Evolutionary conservation across 2,797 vertebrate genomes (phyloP), one percentile per base, ranked within the genome.

Genomic region (Rhinoraja longicauda): DNA sequence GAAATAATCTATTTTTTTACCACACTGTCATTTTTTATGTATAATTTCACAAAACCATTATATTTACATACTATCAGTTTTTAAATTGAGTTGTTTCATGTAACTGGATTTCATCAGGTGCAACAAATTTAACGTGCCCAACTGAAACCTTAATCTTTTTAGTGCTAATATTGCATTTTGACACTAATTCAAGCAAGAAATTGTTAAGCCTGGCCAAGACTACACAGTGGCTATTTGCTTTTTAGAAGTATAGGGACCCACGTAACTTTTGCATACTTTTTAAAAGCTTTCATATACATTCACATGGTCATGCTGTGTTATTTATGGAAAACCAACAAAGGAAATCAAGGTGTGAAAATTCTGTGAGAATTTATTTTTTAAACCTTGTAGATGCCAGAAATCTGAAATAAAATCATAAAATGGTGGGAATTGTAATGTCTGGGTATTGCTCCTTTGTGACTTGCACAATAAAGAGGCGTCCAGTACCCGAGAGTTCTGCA

Each of bases 1-100:
- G 39, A 92, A 75, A 92, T 73, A 75, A 75, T 53, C 24, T 73
- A 24, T 75, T 92, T 79, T 78, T 36, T 91, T 24, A 73, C 39
- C 13, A 75, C 15, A 53, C 90, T 92, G 90, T 92, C 39, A 72
- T 5, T 13, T 75, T 92, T 92, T 29, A 75, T 75, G 72, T 57
- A 53, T 75, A 29, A 75, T 75, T 73, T 92, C 67, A 75, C 26
- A 64, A 91, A 70, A 73, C 26, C 64, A 75, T 92, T 53, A 90
- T 72, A 92, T 92, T 75, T 72, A 92, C 70, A 57, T 75, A 29
- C 72, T 73, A 92, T 75, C 26, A 57, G 29, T 57, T 92, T 92
- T 73, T 53, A 75, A 92, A 75, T 92, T 53, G 92, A 92, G 26
- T 70, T 73, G 59, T 88, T n/a, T 53, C 32, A 75, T 75, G 90